Conservation (phyloP, 2,888 invertebrate genomes). For the Epiblema foenella region DNA sequence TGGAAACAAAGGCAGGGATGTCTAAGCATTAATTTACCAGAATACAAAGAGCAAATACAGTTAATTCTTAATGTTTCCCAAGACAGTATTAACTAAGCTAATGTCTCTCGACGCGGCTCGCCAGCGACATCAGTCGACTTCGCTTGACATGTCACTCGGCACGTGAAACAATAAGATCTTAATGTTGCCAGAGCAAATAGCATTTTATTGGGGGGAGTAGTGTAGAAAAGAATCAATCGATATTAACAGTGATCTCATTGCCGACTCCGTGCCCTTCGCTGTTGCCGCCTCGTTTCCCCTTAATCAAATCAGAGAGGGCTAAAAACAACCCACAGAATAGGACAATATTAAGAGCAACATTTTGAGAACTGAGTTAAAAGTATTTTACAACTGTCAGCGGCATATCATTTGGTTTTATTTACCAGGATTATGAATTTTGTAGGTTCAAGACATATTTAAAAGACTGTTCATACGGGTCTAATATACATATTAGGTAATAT, state of each 20-base stretch:
- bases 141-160: no score
- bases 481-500: no score
- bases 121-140: no score
- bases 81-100: no score
- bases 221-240: background rate
- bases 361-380: background rate
- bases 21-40: background rate
- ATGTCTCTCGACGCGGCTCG: no score
- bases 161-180: no score
- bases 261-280: background rate
- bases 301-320: slow-evolving; percentile 4
- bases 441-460: no score
- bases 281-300: background rate
- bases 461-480: no score
- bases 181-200: background rate
- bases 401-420: no score
- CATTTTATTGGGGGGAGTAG: background rate
- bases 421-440: no score
- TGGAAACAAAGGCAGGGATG: background rate
- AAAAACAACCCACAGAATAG: slow-evolving; percentile 3
- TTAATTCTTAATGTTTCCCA: no score
- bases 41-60: background rate
- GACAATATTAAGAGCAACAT: background rate
- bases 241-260: slow-evolving; percentile 5
- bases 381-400: no score